Evolutionary conservation across 1,140 invertebrate species (phyloP).

Genomic region (Caerostris extrusa): DNA sequence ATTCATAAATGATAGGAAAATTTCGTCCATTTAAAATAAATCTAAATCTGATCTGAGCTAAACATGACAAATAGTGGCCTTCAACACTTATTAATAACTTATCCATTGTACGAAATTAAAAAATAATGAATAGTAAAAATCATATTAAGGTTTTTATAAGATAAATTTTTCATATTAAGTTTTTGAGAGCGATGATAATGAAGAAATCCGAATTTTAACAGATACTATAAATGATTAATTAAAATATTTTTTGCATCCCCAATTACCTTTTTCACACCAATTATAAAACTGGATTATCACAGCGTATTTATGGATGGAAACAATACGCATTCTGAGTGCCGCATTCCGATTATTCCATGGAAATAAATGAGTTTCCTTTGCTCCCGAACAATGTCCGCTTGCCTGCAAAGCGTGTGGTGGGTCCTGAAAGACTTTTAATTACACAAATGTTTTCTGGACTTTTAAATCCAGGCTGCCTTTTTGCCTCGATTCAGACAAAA

Average conservation of each 20-base stretch:
- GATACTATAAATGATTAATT: background rate
- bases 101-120: too few species aligned
- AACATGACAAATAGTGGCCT: too few species aligned
- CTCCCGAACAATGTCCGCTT: background rate
- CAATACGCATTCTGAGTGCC: conserved; percentile 20
- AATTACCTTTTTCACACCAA: conserved; percentile 40
- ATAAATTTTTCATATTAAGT: too few species aligned
- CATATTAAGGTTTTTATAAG: too few species aligned
- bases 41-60: too few species aligned
- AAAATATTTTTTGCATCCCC: conserved; percentile 7
- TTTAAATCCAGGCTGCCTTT: conserved; percentile 23
- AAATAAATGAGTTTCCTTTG: conserved; percentile 59
- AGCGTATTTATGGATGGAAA: conserved; percentile 6
- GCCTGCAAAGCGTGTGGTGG: background rate
- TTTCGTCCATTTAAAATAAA: too few species aligned
- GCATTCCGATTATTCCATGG: conserved; percentile 53
- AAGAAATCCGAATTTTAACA: background rate
- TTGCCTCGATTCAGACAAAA: background rate
- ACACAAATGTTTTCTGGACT: conserved; percentile 39
- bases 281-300: conserved; percentile 31
- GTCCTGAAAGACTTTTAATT: conserved; percentile 47
- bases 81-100: too few species aligned
- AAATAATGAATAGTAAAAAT: too few species aligned
- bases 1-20: too few species aligned
- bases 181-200: too few species aligned